phyloP scores from a whole-genome alignment of 2,113 vertebrate species.

The Sinocyclocheilus grahami region DNA sequence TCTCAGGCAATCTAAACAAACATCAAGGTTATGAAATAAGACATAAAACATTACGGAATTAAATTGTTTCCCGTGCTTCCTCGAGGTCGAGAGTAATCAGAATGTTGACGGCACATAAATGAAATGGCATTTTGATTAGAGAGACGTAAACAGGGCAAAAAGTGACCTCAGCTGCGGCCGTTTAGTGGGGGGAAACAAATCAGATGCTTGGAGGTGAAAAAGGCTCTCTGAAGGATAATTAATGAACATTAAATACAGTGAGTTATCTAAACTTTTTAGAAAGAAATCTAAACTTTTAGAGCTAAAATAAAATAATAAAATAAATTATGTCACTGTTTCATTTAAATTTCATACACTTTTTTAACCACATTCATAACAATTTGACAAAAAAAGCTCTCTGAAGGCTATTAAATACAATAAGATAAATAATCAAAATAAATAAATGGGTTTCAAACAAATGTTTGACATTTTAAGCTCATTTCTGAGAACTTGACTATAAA shows the following conservation, averaged over 20 bases:
- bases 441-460: neutral
- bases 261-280: neutral
- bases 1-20: conserved; percentile 46
- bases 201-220: neutral
- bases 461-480: neutral
- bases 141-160: conserved; percentile 6
- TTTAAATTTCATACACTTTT: no score
- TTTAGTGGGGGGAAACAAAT: conserved; percentile 17
- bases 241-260: neutral
- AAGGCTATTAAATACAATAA: neutral
- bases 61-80: conserved; percentile 46
- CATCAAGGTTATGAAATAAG: conserved; percentile 44
- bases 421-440: neutral
- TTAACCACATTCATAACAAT: no score
- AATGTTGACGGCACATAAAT: conserved; percentile 48
- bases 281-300: neutral
- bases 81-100: conserved; percentile 33
- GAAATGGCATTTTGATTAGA: conserved; percentile 52
- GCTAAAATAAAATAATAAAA: neutral
- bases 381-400: no score
- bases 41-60: conserved; percentile 43
- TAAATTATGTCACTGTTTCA: no score
- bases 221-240: neutral
- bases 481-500: neutral
- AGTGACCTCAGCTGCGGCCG: conserved; percentile 37